Percentiles rank a stretch among this genome's conserved stretches.
Conservation (phyloP, 1,140 invertebrate species). For the Physella acuta region DNA sequence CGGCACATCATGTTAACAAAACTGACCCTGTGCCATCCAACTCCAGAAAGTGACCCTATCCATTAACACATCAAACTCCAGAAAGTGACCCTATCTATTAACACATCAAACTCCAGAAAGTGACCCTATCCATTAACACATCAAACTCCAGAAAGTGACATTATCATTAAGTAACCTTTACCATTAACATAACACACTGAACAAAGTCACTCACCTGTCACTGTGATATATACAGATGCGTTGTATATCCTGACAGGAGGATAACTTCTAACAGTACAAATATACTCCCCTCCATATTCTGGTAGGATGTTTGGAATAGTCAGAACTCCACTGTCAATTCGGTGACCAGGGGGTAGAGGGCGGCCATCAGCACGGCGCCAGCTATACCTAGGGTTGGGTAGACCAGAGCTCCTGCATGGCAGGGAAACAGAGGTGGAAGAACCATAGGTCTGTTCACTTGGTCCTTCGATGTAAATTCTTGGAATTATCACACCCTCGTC, state of each 20-base stretch:
- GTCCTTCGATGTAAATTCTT: not conserved
- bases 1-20: too few relatives aligned
- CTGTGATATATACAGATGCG: constrained; percentile 46
- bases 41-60: too few relatives aligned
- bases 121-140: too few relatives aligned
- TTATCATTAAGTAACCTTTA: too few relatives aligned
- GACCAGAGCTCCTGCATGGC: constrained; percentile 63
- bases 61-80: too few relatives aligned
- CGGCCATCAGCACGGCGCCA: constrained; percentile 72
- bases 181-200: too few relatives aligned
- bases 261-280: constrained; percentile 63
- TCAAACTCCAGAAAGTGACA: too few relatives aligned
- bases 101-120: too few relatives aligned
- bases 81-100: too few relatives aligned
- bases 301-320: constrained; percentile 68
- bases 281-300: constrained; percentile 76
- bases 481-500: not conserved
- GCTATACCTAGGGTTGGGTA: constrained; percentile 31
- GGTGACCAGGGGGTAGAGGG: constrained; percentile 66
- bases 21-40: too few relatives aligned
- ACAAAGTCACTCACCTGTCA: constrained; percentile 49
- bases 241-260: constrained; percentile 21
- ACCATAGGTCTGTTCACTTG: not conserved
- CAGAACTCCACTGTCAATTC: constrained; percentile 66
- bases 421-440: constrained; percentile 66